These are phyloP conservation scores for Drosophila dunni DNA, from an alignment of 1,140 invertebrate species.

Conservation along the genomic window DNA sequence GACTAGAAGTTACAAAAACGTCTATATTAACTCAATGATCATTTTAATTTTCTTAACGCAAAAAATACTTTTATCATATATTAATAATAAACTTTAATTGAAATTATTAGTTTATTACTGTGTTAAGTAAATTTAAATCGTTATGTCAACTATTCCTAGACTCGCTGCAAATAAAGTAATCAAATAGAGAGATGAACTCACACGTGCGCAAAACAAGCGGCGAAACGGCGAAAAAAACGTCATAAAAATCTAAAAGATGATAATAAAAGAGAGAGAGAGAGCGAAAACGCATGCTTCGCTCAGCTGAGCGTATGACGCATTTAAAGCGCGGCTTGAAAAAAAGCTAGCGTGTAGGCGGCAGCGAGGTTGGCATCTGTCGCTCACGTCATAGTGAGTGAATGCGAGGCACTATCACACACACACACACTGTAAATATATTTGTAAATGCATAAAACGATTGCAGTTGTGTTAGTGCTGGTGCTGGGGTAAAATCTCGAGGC, in stretches of 20 bases:
- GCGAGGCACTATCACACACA: constrained; percentile 17
- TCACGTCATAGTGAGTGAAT: constrained; percentile 63
- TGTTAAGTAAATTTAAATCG: too few species aligned
- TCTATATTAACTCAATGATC: too few species aligned
- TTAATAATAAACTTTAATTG: too few species aligned
- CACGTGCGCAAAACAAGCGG: constrained; percentile 45
- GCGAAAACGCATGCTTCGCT: constrained; percentile 38
- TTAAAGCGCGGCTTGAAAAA: constrained; percentile 64
- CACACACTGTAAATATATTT: not conserved
- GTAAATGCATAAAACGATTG: constrained; percentile 16
- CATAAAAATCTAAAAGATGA: constrained; percentile 16
- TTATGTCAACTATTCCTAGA: too few species aligned
- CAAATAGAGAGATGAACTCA: constrained; percentile 32
- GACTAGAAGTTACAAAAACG: too few species aligned
- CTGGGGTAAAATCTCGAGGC: constrained; percentile 26
- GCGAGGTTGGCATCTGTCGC: constrained; percentile 33
- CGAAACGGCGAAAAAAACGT: constrained; percentile 30
- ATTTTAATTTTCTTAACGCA: too few species aligned
- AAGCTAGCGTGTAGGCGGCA: constrained; percentile 53
- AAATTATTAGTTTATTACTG: too few species aligned
- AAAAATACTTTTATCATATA: too few species aligned
- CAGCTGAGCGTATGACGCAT: constrained; percentile 73
- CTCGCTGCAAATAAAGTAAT: not conserved
- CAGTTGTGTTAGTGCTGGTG: constrained; percentile 36
- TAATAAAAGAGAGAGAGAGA: constrained; percentile 23